Conservation (phyloP, 2,113 vertebrate genomes). For the Rafetus swinhoei region DNA sequence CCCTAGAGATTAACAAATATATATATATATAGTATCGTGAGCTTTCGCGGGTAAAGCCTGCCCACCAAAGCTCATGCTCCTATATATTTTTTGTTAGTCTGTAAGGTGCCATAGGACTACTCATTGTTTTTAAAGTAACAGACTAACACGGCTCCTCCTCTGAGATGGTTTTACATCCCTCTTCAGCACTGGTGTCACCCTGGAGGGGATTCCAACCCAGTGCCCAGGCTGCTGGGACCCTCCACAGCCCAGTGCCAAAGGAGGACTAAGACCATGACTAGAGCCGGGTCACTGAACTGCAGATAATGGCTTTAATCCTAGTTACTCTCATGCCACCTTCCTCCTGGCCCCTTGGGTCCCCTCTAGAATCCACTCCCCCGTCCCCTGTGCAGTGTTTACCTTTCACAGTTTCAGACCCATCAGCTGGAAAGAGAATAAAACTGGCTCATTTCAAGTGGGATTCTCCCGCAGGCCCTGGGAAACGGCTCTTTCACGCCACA, state of each 20-base stretch:
- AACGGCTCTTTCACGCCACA: slow-evolving; percentile 40
- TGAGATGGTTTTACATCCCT: no score
- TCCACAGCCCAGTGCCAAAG: neutral
- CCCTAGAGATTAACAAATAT: no score
- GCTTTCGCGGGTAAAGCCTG: no score
- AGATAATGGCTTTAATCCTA: neutral
- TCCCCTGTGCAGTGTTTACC: neutral
- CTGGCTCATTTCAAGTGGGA: neutral
- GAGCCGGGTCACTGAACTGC: neutral
- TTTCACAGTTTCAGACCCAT: neutral
- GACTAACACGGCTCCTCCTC: no score
- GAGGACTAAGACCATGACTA: neutral
- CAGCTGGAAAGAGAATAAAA: neutral
- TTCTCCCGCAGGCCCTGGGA: slow-evolving; percentile 34
- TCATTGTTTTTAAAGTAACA: no score
- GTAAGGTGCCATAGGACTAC: no score
- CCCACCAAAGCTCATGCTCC: no score
- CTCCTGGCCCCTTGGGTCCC: neutral
- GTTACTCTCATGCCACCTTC: neutral
- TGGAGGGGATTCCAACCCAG: neutral
- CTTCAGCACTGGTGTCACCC: no score
- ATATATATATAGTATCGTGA: no score
- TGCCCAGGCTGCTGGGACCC: neutral
- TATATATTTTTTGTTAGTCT: no score
- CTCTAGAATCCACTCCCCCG: neutral